Base-by-base conservation (phyloP, 2,113 vertebrate species). In the Colistium nudipinnis region DNA sequence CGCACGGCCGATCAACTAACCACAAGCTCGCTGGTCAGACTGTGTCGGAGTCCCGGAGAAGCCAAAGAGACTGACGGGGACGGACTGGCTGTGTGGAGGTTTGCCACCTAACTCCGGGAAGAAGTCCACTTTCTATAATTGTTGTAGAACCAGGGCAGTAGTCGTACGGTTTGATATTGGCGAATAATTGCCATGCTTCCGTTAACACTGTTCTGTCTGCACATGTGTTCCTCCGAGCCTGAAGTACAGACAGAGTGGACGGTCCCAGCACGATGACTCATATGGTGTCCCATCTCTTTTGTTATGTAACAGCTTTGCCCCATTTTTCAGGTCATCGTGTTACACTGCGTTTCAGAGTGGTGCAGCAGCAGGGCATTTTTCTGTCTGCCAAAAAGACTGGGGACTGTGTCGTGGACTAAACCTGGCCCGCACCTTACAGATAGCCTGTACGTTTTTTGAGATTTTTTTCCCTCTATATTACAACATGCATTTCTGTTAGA, bases 1-100 rank as follows among this genome's bases (percentile, higher is more conserved):
- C 61, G 83, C 73, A 57, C 71, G 74, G 77, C 62, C 65, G 61
- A 83, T 73, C 63, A 61, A 63, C 36, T 28, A 47, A 60, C 22
- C 53, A 65, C 43, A 25, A 55, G 52, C 70, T 31, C 27, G 1
- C 20, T 9, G 38, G 66, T 76, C 60, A 38, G 44, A 54, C 43
- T 62, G 8, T 30, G 33, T 74, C 54, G 62, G 54, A 31, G 66
- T 44, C 16, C 28, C 12, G 39, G 51, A 19, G 54, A 78, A 27
- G 6, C n/a, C 24, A 54, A 13, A 0, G 8, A 45, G 28, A 66
- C 35, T 17, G 78, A 74, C 39, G 22, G 8, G 24, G 35, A 49
- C n/a, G 36, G 25, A 61, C 48, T 3, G 43, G 25, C 47, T 33
- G 1, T 41, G 55, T 19, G 22, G 39, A 30, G 25, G 53, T 60